Percentiles rank a stretch among this genome's conserved stretches.
phyloP scores from a whole-genome alignment of 2,888 invertebrate species.

The Aporophyla nigra region DNA sequence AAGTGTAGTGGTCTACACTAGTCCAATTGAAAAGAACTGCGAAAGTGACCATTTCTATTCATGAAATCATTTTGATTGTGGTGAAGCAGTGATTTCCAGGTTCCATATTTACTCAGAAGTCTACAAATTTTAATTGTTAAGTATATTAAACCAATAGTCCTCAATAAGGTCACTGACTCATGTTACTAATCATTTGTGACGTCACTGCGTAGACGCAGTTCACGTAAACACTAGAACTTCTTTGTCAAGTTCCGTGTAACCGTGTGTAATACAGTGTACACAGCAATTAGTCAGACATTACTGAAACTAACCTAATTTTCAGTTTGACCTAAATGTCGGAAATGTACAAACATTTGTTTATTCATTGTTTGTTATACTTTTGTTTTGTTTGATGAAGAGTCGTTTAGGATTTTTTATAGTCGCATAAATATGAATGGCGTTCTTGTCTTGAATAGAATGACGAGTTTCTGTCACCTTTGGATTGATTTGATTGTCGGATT shows the following conservation, averaged over 20 bases:
- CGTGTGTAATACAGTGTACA: conserved; percentile 52
- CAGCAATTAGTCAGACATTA: conserved; percentile 43
- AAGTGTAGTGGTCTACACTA: too few relatives aligned
- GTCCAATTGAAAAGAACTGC: too few relatives aligned
- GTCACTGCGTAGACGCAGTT: conserved; percentile 25
- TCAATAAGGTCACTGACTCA: conserved; percentile 44
- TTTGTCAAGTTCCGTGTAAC: conserved; percentile 55
- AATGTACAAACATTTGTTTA: conserved; percentile 20
- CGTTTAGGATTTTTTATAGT: conserved; percentile 4
- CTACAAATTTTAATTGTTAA: conserved; percentile 2
- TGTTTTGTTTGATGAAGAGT: conserved; percentile 11
- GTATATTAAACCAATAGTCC: conserved; percentile 1
- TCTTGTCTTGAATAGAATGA: background rate
- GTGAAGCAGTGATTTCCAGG: too few relatives aligned
- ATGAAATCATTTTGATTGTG: too few relatives aligned
- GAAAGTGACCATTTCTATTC: too few relatives aligned
- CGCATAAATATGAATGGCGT: background rate
- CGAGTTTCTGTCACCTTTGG: background rate
- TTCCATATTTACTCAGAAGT: too few relatives aligned
- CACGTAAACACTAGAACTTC: conserved; percentile 33
- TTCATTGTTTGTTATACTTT: conserved; percentile 22
- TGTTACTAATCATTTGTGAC: conserved; percentile 31
- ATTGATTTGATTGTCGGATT: background rate
- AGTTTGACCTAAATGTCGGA: conserved; percentile 31
- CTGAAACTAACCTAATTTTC: conserved; percentile 42